Conservation (phyloP, 2,797 vertebrate species). For the Pseudochirops cupreus region DNA sequence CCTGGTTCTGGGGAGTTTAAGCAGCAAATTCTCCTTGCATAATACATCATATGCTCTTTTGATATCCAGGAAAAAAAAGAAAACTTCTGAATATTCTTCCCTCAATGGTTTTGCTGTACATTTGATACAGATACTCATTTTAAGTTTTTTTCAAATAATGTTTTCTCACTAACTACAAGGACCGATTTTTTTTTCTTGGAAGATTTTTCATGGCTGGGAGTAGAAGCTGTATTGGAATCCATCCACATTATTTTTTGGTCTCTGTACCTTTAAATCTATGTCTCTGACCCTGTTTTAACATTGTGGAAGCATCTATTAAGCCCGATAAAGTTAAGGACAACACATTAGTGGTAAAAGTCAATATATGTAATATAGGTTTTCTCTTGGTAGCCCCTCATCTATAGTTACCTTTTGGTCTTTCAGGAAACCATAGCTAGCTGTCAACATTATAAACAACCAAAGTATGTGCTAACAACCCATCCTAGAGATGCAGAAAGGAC, state of each 20-base stretch:
- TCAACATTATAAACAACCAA: slow-evolving; percentile 35
- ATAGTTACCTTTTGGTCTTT: not conserved
- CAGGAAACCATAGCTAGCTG: slow-evolving; percentile 19
- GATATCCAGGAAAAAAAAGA: slow-evolving; percentile 52
- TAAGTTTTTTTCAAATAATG: slow-evolving; percentile 69
- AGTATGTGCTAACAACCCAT: slow-evolving; percentile 14
- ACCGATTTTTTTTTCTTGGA: slow-evolving; percentile 69
- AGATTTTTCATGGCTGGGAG: slow-evolving; percentile 77
- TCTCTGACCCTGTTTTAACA: slow-evolving; percentile 55
- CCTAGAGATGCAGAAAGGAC: slow-evolving; percentile 37
- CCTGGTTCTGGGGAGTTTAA: slow-evolving; percentile 64
- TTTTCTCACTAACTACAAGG: slow-evolving; percentile 69
- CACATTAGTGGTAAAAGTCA: not conserved
- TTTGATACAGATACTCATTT: slow-evolving; percentile 65
- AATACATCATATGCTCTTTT: slow-evolving; percentile 64
- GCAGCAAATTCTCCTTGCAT: slow-evolving; percentile 74
- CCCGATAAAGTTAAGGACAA: slow-evolving; percentile 29
- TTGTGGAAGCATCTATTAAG: slow-evolving; percentile 14
- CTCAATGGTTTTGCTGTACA: slow-evolving; percentile 56
- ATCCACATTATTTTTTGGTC: slow-evolving; percentile 61
- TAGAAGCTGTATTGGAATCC: slow-evolving; percentile 70
- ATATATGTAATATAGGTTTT: not conserved
- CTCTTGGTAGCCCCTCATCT: slow-evolving; percentile 42
- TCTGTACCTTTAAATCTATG: slow-evolving; percentile 69
- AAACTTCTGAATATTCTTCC: slow-evolving; percentile 54